phyloP scores from a whole-genome alignment of 2,113 vertebrate species.

The Lonchura striata region DNA sequence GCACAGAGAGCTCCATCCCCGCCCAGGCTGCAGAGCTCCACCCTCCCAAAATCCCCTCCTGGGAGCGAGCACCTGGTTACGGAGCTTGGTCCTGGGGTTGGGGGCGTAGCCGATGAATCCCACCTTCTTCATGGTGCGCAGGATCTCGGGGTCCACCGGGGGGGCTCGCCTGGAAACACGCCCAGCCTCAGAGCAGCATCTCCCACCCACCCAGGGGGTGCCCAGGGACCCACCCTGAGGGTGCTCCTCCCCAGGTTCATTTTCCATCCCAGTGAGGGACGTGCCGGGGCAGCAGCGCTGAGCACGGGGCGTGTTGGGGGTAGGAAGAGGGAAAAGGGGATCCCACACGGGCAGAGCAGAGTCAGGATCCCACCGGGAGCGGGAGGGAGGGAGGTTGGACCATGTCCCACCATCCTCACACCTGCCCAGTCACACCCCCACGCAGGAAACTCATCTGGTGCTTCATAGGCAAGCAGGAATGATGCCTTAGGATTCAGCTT shows the following conservation, averaged over 20 bases:
- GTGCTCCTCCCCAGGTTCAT: background rate
- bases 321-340: background rate
- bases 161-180: conserved; percentile 83
- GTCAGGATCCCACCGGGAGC: background rate
- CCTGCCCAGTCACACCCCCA: background rate
- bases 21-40: fast-evolving
- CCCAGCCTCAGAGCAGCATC: background rate
- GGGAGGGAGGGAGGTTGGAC: fast-evolving
- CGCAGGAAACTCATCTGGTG: fast-evolving
- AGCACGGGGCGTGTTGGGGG: fast-evolving
- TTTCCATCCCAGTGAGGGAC: background rate
- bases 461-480: background rate
- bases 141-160: conserved; percentile 90
- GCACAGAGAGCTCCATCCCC: fast-evolving
- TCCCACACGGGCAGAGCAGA: fast-evolving
- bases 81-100: conserved; percentile 90
- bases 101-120: conserved; percentile 97
- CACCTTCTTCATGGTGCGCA: conserved; percentile 97
- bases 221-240: background rate
- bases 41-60: background rate
- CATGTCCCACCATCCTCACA: fast-evolving
- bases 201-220: fast-evolving
- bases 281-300: fast-evolving
- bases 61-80: conserved; percentile 80
- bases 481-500: background rate